Percentiles rank a stretch among this genome's conserved stretches.
phyloP scores from a whole-genome alignment of 2,113 vertebrate genomes.

The Donacobius atricapilla region DNA sequence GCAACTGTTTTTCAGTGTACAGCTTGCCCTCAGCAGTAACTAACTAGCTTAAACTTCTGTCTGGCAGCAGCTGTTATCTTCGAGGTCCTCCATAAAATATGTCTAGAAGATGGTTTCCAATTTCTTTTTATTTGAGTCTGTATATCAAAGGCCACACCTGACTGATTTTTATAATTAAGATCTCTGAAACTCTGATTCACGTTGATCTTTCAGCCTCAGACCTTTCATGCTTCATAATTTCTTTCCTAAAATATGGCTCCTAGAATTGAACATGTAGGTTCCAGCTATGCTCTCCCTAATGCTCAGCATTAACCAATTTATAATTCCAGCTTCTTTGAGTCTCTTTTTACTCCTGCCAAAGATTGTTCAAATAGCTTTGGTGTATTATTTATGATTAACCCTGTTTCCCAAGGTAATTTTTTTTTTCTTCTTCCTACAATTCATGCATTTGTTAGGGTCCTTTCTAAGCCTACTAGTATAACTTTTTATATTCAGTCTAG shows the following conservation, averaged over 20 bases:
- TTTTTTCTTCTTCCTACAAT: not conserved
- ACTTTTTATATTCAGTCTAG: not conserved
- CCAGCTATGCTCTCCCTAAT: not conserved
- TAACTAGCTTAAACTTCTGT: not conserved
- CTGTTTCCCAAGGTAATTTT: not conserved
- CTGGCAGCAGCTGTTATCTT: not conserved
- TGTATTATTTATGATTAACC: conserved; percentile 18
- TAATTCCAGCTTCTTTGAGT: not conserved
- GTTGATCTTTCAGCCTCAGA: conserved; percentile 43
- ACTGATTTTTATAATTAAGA: conserved; percentile 61
- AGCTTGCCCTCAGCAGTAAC: not conserved
- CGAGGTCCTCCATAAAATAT: conserved; percentile 16
- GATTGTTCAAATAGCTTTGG: not conserved
- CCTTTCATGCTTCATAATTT: conserved; percentile 43
- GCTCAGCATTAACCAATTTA: conserved; percentile 21
- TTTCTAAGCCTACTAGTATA: not conserved
- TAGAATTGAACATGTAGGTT: conserved; percentile 25
- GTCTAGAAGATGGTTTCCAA: conserved; percentile 35
- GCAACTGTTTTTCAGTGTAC: not conserved
- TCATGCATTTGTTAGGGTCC: not conserved
- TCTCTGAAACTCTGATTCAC: conserved; percentile 48
- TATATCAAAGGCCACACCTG: conserved; percentile 48
- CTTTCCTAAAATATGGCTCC: conserved; percentile 20
- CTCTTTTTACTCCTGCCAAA: not conserved
- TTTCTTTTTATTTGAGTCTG: conserved; percentile 51